Conservation (phyloP, 2,888 invertebrate genomes). For the Caenorhabditis doughertyi region DNA sequence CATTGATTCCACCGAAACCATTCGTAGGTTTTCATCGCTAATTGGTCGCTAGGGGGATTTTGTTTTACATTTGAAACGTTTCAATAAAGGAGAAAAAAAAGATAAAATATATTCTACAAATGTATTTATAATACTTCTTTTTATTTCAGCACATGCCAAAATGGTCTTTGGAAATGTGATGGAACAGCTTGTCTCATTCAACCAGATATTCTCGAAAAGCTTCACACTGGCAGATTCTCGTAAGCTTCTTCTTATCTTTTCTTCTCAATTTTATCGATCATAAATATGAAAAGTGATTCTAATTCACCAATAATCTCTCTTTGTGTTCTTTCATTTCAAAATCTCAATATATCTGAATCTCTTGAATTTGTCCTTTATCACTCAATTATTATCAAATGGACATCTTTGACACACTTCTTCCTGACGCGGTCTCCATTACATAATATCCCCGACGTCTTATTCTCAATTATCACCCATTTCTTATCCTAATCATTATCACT, state of each 20-base stretch:
- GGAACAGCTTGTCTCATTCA: slow-evolving; percentile 90
- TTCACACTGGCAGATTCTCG: slow-evolving; percentile 86
- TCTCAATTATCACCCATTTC: slow-evolving; percentile 16
- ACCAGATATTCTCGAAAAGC: slow-evolving; percentile 87
- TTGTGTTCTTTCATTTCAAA: not conserved
- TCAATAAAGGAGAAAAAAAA: not conserved
- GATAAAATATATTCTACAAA: too few species aligned
- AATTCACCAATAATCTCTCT: not conserved
- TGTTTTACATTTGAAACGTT: not conserved
- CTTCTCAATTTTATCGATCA: not conserved
- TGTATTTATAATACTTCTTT: too few species aligned
- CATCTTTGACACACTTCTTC: slow-evolving; percentile 53
- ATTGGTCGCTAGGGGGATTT: too few species aligned
- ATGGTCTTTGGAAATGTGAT: slow-evolving; percentile 83
- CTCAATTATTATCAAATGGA: not conserved
- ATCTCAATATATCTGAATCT: too few species aligned
- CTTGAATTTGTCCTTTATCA: too few species aligned
- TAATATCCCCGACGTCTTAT: slow-evolving; percentile 22
- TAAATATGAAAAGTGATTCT: slow-evolving; percentile 10
- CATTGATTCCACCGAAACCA: too few species aligned
- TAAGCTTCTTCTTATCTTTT: too few species aligned
- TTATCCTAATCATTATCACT: slow-evolving; percentile 11
- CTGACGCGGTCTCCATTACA: slow-evolving; percentile 24
- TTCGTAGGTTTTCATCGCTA: too few species aligned
- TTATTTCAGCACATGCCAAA: slow-evolving; percentile 84